Evolutionary conservation across 2,113 vertebrate genomes (phyloP), one percentile per base, ranked within the genome.

Genomic region (Natator depressus): DNA sequence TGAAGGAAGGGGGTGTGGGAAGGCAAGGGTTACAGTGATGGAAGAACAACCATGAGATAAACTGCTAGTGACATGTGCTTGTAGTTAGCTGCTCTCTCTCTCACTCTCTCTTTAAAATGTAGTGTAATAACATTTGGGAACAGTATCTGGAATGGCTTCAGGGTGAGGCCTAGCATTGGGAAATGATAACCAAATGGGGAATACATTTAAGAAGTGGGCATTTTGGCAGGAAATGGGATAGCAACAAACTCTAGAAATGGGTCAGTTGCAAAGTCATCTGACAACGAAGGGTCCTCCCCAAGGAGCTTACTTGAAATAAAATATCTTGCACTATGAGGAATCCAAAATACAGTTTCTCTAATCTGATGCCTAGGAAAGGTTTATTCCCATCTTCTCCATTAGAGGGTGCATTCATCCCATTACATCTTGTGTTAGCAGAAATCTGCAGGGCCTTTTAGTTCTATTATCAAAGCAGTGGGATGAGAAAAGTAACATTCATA

Each of bases 1-100:
- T 0, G 0, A 4, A 38, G 69, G 22, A 38, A 25, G 1, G 24
- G 35, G 51, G 25, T 22, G 35, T 27, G 29, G 42, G 25, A 57
- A 62, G 72, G 27, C 42, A 35, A 54, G 24, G 35, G 53, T 14
- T 46, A 54, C 1, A 7, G 75, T 8, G 42, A 4, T 82, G 78
- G 38, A 29, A 81, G 59, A 46, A 0, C 50, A 80, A 7, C 31
- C 49, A n/a, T 51, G 50, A 80, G 79, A 80, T n/a, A 53, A 35
- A n/a, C 3, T 51, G 79, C 19, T 80, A 53, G 31, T 51, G 35
- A 80, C 79, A 80, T 80, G 10, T 35, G 49, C 31, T 35, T 53
- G 10, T 22, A 22, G 49, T n/a, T 50, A 80, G 29, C 50, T n/a
- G 47, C 31, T 19, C 31, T 51, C 49, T 79, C 24, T 46, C 31